Base-by-base conservation (phyloP, 2,888 invertebrate genomes). In the Netelia melanura region DNA sequence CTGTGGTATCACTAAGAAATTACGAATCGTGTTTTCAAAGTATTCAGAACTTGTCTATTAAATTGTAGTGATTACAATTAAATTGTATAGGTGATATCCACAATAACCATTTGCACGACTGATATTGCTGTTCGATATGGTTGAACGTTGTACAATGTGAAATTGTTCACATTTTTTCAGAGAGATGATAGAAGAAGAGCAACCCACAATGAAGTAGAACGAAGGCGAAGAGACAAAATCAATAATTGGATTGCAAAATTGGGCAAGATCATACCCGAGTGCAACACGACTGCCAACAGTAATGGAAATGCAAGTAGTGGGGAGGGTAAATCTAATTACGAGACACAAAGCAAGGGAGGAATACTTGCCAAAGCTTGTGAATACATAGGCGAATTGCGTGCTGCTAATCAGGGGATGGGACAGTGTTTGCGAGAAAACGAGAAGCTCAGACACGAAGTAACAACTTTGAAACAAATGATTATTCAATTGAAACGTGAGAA, bases 211-310 rank as follows among this genome's bases (percentile, higher is more conserved):
- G 98, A 98, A 95, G 98, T 99, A 1, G 99, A 99, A 94, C 95
- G 99, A 89, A 95, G 99, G 86, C 95, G 99, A 65, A 95, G 99
- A 89, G 98, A 99, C 92, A 99, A 99, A 95, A 99, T 99, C 87
- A 99, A 99, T 94, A 98, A 97, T 92, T 99, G 99, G 99, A 99
- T 99, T 88, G 96, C 97, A 72, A 98, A 98, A 93, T 94, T 99
- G 81, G 98, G 98, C 1, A 97, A 98, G 92, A 96, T 99, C 87
- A 97, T 99, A 76, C 98, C 98, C 1, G 96, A 96, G 84, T 96
- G 96, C 84, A 85, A 88, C 6, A 86, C 87, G 61, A 85, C 87
- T 21, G 75, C 86, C 2, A 93, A 89, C 78, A 88, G 90, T 2
- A 92, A 89, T 85, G 91, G 91, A 10, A 92, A 89, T 70, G 89